These are phyloP conservation scores for Orchestia grillus DNA, from an alignment of 1,140 invertebrate genomes.

Conservation along the genomic window DNA sequence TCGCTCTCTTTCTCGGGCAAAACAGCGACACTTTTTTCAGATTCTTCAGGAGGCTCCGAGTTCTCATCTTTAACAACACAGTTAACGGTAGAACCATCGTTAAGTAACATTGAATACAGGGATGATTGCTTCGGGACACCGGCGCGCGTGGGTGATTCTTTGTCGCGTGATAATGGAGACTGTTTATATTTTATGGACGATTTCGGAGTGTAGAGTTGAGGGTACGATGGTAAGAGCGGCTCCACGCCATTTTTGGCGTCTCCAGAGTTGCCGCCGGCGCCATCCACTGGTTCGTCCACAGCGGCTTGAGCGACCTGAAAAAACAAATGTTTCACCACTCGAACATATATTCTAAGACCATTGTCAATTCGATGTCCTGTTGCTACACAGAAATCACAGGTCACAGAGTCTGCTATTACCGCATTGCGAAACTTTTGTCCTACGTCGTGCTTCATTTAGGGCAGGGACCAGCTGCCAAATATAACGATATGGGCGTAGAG, in stretches of 20 bases:
- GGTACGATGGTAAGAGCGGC: conserved; percentile 11
- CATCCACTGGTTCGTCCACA: conserved; percentile 60
- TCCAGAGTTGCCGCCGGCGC: not conserved
- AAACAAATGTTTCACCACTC: not conserved
- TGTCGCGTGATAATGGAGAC: not conserved
- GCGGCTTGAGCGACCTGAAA: conserved; percentile 62
- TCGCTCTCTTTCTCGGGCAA: conserved; percentile 18
- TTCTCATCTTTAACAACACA: conserved; percentile 13
- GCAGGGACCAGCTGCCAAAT: not conserved
- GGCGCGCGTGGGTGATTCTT: not conserved
- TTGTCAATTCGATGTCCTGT: not conserved
- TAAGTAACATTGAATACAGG: conserved; percentile 13
- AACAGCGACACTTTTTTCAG: not conserved
- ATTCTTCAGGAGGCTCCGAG: not conserved
- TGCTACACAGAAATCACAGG: not conserved
- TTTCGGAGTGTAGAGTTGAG: conserved; percentile 38
- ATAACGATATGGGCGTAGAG: not conserved
- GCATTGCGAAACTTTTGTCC: not conserved
- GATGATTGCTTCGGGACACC: not conserved
- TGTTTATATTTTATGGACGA: conserved; percentile 36
- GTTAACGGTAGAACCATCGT: conserved; percentile 25
- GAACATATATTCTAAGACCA: not conserved
- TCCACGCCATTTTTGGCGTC: conserved; percentile 58
- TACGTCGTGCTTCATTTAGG: not conserved
- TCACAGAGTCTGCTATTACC: not conserved